Percentiles rank a stretch among this genome's conserved stretches.
These are phyloP conservation scores for Oreochromis mossambicus DNA, from an alignment of 2,797 vertebrate genomes.

Conservation along the genomic window DNA sequence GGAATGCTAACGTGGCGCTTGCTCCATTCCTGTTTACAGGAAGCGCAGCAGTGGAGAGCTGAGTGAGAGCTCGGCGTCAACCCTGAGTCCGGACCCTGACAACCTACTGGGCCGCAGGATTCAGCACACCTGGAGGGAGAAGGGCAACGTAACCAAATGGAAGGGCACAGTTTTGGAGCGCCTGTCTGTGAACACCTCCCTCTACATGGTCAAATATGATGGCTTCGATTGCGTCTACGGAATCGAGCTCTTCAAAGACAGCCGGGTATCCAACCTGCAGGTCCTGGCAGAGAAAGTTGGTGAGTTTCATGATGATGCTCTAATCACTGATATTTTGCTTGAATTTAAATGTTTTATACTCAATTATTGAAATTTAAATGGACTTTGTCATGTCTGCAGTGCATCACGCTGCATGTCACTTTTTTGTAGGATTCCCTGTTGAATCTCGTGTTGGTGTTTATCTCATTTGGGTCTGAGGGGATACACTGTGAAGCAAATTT, in stretches of 20 bases:
- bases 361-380: neutral
- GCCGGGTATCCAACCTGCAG: slow-evolving; percentile 78
- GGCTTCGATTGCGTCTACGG: slow-evolving; percentile 84
- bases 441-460: neutral
- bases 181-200: slow-evolving; percentile 75
- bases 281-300: slow-evolving; percentile 80
- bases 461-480: neutral
- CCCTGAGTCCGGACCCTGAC: slow-evolving; percentile 75
- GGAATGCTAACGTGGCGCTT: neutral
- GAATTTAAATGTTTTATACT: neutral
- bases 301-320: slow-evolving; percentile 44
- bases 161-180: slow-evolving; percentile 83
- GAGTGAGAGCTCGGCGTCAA: slow-evolving; percentile 69
- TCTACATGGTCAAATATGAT: slow-evolving; percentile 85
- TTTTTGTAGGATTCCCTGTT: neutral
- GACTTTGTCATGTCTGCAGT: neutral
- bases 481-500: neutral
- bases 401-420: neutral
- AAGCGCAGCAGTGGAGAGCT: slow-evolving; percentile 84
- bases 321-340: neutral
- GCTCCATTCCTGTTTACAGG: slow-evolving; percentile 37
- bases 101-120: slow-evolving; percentile 80
- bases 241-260: slow-evolving; percentile 84
- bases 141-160: slow-evolving; percentile 81
- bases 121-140: slow-evolving; percentile 83